Evolutionary conservation across 2,888 invertebrate genomes (phyloP).

Genomic region (Cybosia mesomella): DNA sequence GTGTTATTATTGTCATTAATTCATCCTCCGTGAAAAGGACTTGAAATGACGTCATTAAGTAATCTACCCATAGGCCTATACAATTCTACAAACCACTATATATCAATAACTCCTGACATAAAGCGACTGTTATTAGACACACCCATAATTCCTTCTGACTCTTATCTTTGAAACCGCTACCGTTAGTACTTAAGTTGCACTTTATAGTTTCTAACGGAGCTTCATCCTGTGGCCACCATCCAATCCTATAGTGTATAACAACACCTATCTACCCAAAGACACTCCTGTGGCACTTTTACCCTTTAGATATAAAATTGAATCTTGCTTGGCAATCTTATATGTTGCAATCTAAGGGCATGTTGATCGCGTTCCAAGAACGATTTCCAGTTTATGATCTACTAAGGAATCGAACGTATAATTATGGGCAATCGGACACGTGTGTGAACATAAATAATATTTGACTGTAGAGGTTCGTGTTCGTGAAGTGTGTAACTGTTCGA

Average conservation of each 20-base stretch:
- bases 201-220: conserved; percentile 69
- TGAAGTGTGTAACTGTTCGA: too few species aligned
- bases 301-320: conserved; percentile 29
- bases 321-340: conserved; percentile 14
- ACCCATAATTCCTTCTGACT: conserved; percentile 37
- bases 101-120: conserved; percentile 16
- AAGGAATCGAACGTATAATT: conserved; percentile 63
- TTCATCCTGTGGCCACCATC: conserved; percentile 61
- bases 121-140: conserved; percentile 35
- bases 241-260: conserved; percentile 51
- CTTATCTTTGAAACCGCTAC: conserved; percentile 55
- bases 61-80: background rate
- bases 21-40: too few species aligned
- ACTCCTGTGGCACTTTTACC: background rate
- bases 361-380: conserved; percentile 47
- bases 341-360: background rate
- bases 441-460: conserved; percentile 48
- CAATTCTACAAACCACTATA: background rate
- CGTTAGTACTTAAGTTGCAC: conserved; percentile 65
- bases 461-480: conserved; percentile 18
- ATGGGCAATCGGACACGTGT: conserved; percentile 50
- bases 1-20: background rate
- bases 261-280: background rate
- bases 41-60: background rate
- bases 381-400: conserved; percentile 61